These are phyloP conservation scores for Chrysolophus pictus DNA, from an alignment of 2,797 vertebrate genomes.

Conservation along the genomic window DNA sequence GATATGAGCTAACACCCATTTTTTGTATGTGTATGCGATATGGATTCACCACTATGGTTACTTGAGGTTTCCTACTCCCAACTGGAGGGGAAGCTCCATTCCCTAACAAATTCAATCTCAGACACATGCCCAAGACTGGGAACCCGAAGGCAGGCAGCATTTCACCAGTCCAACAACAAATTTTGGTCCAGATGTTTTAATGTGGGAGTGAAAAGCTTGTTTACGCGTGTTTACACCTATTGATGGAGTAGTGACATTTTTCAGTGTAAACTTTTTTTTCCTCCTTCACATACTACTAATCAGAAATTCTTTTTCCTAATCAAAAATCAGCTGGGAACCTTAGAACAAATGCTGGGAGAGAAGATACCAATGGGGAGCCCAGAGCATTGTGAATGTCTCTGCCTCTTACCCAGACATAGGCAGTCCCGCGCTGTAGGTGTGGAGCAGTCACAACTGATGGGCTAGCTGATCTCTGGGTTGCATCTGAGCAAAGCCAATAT, in stretches of 20 bases:
- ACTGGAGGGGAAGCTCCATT: background rate
- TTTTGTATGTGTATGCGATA: background rate
- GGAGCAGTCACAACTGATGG: background rate
- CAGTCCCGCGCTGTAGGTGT: background rate
- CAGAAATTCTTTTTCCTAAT: background rate
- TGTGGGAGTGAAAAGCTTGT: background rate
- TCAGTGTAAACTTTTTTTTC: background rate
- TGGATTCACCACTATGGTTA: background rate
- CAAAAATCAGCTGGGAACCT: background rate
- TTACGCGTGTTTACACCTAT: accelerated
- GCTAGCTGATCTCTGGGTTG: background rate
- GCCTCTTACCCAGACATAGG: background rate
- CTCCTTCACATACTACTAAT: background rate
- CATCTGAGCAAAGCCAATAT: background rate
- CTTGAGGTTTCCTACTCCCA: background rate
- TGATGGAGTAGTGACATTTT: background rate
- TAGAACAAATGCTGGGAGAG: background rate
- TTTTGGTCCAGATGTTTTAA: background rate
- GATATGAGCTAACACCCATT: accelerated
- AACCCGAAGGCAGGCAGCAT: background rate
- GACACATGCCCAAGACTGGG: background rate
- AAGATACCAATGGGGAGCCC: background rate
- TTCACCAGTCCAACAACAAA: background rate
- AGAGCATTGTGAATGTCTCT: background rate
- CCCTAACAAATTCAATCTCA: background rate